Conservation (phyloP, 2,888 invertebrate genomes). For the Dynastes grantii region DNA sequence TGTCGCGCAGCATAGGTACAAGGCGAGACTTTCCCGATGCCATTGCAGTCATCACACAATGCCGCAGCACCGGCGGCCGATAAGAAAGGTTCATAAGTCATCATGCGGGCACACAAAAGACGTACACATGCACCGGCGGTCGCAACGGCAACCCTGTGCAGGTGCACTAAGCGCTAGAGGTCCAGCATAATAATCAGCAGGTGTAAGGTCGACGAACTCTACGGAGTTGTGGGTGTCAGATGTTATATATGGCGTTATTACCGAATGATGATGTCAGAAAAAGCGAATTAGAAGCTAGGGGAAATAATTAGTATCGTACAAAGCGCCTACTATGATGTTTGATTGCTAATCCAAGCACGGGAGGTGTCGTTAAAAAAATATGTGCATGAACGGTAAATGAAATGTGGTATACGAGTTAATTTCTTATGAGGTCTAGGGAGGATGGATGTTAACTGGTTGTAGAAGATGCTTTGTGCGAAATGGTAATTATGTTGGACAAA, state of each 20-base stretch:
- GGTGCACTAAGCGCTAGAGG: slow-evolving; percentile 57
- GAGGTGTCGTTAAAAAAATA: too few species aligned
- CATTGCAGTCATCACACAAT: not conserved
- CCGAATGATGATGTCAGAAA: not conserved
- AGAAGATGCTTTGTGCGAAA: too few species aligned
- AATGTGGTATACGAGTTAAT: too few species aligned
- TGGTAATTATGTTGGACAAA: too few species aligned
- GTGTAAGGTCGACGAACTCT: slow-evolving; percentile 60
- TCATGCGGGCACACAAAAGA: slow-evolving; percentile 52
- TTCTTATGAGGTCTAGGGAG: not conserved
- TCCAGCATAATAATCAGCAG: slow-evolving; percentile 62
- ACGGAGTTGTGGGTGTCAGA: not conserved
- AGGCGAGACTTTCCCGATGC: not conserved
- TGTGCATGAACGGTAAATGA: too few species aligned
- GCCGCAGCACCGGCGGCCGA: slow-evolving; percentile 23
- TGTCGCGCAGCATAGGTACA: not conserved
- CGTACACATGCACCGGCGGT: slow-evolving; percentile 51
- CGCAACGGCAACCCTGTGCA: slow-evolving; percentile 53
- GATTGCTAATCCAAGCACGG: too few species aligned
- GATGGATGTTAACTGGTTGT: not conserved
- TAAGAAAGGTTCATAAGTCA: slow-evolving; percentile 56
- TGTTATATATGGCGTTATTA: not conserved
- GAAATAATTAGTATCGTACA: not conserved
- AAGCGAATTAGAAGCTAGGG: not conserved
- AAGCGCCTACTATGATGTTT: not conserved